Evolutionary conservation across 2,888 invertebrate genomes (phyloP), one percentile per base, ranked within the genome.

Genomic region (Phyllotreta cruciferae): DNA sequence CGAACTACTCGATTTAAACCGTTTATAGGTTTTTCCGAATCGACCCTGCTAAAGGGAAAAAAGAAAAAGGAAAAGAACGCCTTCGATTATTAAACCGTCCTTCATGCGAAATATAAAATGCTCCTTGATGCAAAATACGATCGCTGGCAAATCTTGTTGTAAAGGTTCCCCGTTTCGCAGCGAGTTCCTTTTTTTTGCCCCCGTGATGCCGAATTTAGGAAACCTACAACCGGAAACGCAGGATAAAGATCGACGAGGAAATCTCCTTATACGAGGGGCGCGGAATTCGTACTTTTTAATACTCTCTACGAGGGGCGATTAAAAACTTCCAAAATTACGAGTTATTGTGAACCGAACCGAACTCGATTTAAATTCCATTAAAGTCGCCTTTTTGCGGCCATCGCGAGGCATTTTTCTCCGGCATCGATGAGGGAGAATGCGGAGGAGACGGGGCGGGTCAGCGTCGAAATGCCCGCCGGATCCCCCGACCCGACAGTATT

Each of bases 401-500:
- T 7, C 10, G 6, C 10, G 2, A 44, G 9, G 14, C 44, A 6
- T 6, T 47, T 47, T 49, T 49, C 35, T 49, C 41, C 52, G 52
- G 36, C 11, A 41, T 52, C 50, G 52, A 52, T 35, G 38, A 41
- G 34, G 35, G 44, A 8, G 44, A 55, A 42, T 36, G 13, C 11
- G n/a, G n/a, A 53, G 37, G 44, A 53, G 35, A 24, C 6, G 68
- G 69, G 66, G 67, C 63, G 70, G 71, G 72, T 71, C 71, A 70
- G 60, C 68, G 45, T 37, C 47, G 49, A 34, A 63, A 60, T 66
- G 65, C 67, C 64, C 56, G 55, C 35, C 47, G 60, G 52, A 24
- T 24, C 24, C 55, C 62, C 64, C 61, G 67, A 67, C 45, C 73
- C 70, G 71, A 74, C 74, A 74, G 73, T 75, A 76, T 77, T 78